Evolutionary conservation across 2,797 vertebrate species (phyloP).

Genomic region (Brachymystax lenok): DNA sequence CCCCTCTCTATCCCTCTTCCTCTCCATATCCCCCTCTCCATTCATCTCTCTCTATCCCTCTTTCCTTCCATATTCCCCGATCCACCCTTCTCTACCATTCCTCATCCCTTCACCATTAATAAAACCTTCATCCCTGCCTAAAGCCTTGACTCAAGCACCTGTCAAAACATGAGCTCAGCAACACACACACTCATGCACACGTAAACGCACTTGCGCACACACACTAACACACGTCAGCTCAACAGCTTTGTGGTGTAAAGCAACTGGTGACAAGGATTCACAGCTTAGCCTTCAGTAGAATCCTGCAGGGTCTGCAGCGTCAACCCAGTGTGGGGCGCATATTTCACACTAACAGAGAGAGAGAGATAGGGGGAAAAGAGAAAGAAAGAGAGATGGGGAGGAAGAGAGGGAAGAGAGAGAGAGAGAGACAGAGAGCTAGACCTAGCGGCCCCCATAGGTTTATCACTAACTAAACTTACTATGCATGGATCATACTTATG

Average conservation of each 20-base stretch:
- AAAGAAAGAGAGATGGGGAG: background rate
- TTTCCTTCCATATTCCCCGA: background rate
- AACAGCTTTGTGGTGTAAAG: conserved; percentile 1
- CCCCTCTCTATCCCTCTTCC: background rate
- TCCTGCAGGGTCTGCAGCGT: background rate
- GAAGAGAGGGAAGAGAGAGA: background rate
- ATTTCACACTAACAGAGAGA: background rate
- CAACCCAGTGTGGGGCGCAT: background rate
- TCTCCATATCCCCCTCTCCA: background rate
- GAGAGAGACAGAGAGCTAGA: too few species aligned
- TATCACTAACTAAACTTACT: too few species aligned
- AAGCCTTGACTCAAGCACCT: conserved; percentile 30
- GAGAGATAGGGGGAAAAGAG: too few species aligned
- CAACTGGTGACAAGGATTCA: background rate
- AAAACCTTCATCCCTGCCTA: conserved; percentile 8
- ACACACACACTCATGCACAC: background rate
- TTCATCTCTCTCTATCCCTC: background rate
- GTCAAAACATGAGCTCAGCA: conserved; percentile 28
- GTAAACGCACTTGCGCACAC: conserved; percentile 1
- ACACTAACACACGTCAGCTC: conserved; percentile 10
- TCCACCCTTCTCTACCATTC: background rate
- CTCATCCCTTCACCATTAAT: background rate
- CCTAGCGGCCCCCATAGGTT: too few species aligned
- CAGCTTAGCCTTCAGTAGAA: background rate
- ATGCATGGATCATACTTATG: background rate